Conservation (phyloP, 2,113 vertebrate species). For the Cryptotis parvus region DNA sequence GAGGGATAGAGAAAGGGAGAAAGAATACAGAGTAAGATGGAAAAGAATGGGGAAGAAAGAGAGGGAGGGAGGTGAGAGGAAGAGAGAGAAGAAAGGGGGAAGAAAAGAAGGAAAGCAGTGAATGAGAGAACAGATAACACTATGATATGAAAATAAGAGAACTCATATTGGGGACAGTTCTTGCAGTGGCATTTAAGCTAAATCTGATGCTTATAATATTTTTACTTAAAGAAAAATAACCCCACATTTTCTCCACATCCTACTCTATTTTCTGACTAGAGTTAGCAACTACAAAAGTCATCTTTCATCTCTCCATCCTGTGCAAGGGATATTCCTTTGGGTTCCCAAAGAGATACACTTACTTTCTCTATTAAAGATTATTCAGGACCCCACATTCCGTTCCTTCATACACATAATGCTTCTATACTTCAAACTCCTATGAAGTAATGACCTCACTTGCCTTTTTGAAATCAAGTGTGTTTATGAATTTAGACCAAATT, state of each 20-base stretch:
- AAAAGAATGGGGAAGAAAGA: background rate
- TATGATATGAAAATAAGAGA: no score
- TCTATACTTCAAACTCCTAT: accelerated
- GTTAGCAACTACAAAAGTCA: background rate
- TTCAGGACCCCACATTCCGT: no score
- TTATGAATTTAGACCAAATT: background rate
- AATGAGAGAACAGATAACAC: no score
- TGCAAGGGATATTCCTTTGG: no score
- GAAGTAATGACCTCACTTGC: background rate
- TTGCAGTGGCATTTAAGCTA: no score
- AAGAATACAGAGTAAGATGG: background rate
- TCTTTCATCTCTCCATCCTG: background rate
- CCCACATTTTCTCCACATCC: no score
- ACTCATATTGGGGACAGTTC: no score
- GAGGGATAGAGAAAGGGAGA: background rate
- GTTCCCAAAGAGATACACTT: background rate
- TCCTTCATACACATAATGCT: background rate
- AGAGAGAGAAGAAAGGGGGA: background rate
- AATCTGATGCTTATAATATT: no score
- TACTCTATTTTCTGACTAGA: background rate
- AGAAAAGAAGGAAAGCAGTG: no score
- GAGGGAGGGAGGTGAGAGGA: background rate
- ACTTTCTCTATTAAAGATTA: background rate
- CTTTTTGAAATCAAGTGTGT: background rate
- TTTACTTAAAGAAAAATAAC: no score